Conservation (phyloP, 2,113 vertebrate species). For the Parotia lawesii region DNA sequence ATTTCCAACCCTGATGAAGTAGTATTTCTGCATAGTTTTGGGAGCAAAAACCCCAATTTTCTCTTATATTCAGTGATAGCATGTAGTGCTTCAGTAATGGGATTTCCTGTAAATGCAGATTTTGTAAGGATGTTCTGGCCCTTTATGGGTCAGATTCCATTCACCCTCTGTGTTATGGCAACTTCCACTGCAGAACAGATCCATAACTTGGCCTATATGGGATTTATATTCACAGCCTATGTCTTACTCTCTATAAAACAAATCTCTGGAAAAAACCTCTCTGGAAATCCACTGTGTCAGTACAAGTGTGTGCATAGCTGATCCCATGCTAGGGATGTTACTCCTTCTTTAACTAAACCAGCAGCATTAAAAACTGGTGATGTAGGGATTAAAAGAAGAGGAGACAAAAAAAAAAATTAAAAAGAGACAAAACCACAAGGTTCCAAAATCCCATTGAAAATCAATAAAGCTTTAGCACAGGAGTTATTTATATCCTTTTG, state of each 20-base stretch:
- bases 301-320: not conserved
- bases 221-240: not conserved
- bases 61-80: fast-evolving
- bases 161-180: not conserved
- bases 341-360: not conserved
- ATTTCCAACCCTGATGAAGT: not conserved
- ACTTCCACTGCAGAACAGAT: not conserved
- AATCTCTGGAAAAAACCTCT: not conserved
- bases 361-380: not conserved
- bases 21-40: not conserved
- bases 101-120: not conserved
- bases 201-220: not conserved
- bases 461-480: not conserved
- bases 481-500: constrained; percentile 25
- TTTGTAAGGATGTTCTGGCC: not conserved
- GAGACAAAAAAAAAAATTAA: not conserved
- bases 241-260: not conserved
- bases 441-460: not conserved
- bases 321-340: not conserved
- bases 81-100: not conserved
- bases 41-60: not conserved
- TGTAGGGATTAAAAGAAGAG: not conserved
- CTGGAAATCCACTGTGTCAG: not conserved
- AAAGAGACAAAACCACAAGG: not conserved
- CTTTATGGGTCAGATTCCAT: not conserved